A percentile compares a stretch with the other conserved stretches of the same genome.
Evolutionary conservation across 2,888 invertebrate species (phyloP).

Genomic region (Kryphioiulus occultus): DNA sequence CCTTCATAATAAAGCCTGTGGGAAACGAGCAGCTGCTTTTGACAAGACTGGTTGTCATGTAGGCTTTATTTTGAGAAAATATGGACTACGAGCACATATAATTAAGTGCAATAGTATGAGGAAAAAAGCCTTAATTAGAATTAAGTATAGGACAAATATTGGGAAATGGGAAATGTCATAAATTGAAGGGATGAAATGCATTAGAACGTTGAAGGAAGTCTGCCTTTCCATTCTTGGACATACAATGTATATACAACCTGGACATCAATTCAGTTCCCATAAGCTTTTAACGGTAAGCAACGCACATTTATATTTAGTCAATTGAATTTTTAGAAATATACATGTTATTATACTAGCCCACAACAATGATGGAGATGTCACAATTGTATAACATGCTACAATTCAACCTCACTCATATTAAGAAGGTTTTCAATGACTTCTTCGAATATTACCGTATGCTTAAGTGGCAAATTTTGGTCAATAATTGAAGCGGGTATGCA

Average conservation of each 20-base stretch:
- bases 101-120: background rate
- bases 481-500: too few species aligned
- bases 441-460: too few species aligned
- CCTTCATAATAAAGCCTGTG: background rate
- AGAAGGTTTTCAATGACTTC: too few species aligned
- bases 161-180: background rate
- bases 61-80: background rate
- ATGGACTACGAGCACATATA: background rate
- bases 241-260: background rate
- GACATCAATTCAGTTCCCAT: background rate
- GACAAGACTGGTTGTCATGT: background rate
- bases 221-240: background rate
- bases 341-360: too few species aligned
- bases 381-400: too few species aligned
- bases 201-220: background rate
- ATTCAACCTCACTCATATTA: too few species aligned
- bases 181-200: background rate
- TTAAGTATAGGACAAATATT: background rate
- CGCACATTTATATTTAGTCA: background rate
- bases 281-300: background rate
- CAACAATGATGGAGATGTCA: too few species aligned
- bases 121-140: background rate
- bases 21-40: conserved; percentile 32
- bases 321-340: too few species aligned
- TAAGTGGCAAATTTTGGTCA: too few species aligned